phyloP scores from a whole-genome alignment of 2,888 invertebrate species.

The Limenitis camilla region DNA sequence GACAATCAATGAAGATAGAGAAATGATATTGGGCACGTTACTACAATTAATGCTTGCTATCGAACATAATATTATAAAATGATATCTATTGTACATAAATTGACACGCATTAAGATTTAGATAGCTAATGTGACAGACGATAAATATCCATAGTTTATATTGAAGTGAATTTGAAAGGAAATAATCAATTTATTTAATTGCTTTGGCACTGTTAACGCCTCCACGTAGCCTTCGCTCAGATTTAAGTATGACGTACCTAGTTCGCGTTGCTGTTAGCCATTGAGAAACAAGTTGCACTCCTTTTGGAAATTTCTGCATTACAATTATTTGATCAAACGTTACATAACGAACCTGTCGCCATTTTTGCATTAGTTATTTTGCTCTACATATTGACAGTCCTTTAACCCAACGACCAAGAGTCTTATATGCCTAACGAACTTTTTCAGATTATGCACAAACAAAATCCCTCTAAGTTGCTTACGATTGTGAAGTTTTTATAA shows the following conservation, averaged over 20 bases:
- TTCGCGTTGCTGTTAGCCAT: constrained; percentile 44
- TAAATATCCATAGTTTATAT: constrained; percentile 25
- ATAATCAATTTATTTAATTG: constrained; percentile 68
- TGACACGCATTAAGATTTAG: constrained; percentile 23
- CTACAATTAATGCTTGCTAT: constrained; percentile 8
- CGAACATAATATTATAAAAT: constrained; percentile 16
- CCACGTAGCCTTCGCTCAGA: constrained; percentile 64
- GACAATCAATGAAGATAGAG: constrained; percentile 9
- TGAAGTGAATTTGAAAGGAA: constrained; percentile 63
- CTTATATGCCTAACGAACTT: too few species aligned
- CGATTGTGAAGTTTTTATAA: too few species aligned
- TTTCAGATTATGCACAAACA: too few species aligned
- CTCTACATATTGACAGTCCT: too few species aligned
- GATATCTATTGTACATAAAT: constrained; percentile 21
- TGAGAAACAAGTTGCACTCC: constrained; percentile 50
- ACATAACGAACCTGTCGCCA: constrained; percentile 12
- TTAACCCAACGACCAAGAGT: too few species aligned
- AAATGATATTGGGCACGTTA: constrained; percentile 11
- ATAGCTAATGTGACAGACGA: constrained; percentile 22
- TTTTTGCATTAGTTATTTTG: background rate
- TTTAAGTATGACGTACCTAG: constrained; percentile 60
- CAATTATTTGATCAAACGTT: constrained; percentile 4
- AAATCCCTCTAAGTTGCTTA: too few species aligned
- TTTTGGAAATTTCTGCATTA: constrained; percentile 59
- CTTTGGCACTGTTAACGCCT: constrained; percentile 57